phyloP scores from a whole-genome alignment of 2,113 vertebrate species.

The Zapus hudsonius region DNA sequence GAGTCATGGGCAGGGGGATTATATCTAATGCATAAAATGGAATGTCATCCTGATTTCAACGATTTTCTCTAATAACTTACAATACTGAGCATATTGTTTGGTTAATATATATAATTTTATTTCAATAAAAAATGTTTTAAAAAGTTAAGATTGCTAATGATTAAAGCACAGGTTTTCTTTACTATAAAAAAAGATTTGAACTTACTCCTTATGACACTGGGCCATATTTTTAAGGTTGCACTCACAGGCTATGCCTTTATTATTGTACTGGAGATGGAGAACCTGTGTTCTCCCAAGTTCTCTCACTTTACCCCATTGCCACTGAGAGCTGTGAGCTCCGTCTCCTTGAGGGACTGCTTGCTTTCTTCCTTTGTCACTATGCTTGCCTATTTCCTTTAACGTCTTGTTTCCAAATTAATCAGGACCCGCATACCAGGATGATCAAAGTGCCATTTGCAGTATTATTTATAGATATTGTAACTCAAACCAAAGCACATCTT shows the following conservation, averaged over 20 bases:
- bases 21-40: too few relatives aligned
- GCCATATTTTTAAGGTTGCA: background rate
- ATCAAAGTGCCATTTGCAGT: background rate
- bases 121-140: too few relatives aligned
- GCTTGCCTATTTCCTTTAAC: background rate
- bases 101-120: too few relatives aligned
- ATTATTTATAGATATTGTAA: slow-evolving; percentile 12
- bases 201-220: background rate
- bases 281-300: background rate
- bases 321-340: background rate
- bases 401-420: background rate
- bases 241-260: background rate
- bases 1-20: too few relatives aligned
- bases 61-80: too few relatives aligned
- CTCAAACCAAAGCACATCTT: background rate
- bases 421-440: background rate
- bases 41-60: too few relatives aligned
- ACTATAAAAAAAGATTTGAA: background rate
- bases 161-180: too few relatives aligned
- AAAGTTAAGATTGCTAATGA: too few relatives aligned
- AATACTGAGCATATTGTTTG: too few relatives aligned
- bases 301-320: background rate
- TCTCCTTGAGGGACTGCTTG: background rate
- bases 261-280: background rate
- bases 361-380: background rate